Base-by-base conservation (phyloP, 2,797 vertebrate species). In the Lagorchestes hirsutus region DNA sequence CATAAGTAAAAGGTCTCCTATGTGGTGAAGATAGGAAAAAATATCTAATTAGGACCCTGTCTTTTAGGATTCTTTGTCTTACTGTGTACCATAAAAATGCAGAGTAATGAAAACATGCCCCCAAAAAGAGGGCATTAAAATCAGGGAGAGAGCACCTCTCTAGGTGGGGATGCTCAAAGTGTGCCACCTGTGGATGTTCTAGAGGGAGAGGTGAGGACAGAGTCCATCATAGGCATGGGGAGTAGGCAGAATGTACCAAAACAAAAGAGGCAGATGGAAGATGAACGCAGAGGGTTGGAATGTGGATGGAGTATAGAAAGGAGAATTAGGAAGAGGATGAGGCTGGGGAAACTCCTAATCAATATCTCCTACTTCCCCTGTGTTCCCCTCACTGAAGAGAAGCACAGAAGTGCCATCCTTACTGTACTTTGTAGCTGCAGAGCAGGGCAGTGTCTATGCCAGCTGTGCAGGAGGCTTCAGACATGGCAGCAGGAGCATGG, bases 321-420 rank as follows among this genome's bases (percentile, higher is more conserved):
- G 34, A 34, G 34, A n/a, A n/a, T n/a, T 3, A 4, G 29, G 74
- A 87, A 87, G 9, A 1, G 40, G 27, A 2, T 2, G 46, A 22
- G 3, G 8, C 74, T 46, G 40, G 40, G 74, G 40, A 87, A 87
- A 58, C 57, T 27, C n/a, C 10, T 62, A 6, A 14, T 94, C 96
- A 90, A 6, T 34, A 92, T 92, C 93, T 93, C 28, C 57, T 92
- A 29, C 54, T 57, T 59, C 91, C 54, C 2, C 5, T 93, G 5
- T 91, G 5, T 40, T 27, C 24, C 54, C 29, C 1, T 56, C 12
- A 82, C 92, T 56, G 2, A 18, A 9, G 10, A 92, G 92, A 92
- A 91, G 12, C 29, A 95, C 93, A 93, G 13, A 92, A 92, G 93
- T 58, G 55, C 4, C 27, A 93, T 87, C 87, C 46, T 0, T 94